Evolutionary conservation across 2,888 invertebrate species (phyloP).

Genomic region (Dynastes tityus): DNA sequence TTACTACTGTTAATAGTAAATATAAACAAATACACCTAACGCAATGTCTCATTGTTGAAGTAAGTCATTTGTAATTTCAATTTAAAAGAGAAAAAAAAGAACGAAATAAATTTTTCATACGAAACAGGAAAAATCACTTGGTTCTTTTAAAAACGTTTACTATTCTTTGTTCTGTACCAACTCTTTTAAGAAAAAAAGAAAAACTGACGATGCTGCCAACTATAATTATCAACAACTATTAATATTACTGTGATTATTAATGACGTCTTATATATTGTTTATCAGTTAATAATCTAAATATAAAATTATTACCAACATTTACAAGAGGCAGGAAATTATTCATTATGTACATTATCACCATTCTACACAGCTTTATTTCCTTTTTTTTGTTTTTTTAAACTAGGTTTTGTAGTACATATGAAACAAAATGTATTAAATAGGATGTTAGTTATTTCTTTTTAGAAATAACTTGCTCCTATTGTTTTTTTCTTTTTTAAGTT

Average conservation of each 20-base stretch:
- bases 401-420: constrained; percentile 9
- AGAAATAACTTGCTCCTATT: too few relatives aligned
- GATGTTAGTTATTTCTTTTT: background rate
- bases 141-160: background rate
- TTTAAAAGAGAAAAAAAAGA: background rate
- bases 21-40: constrained; percentile 13
- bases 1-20: constrained; percentile 23
- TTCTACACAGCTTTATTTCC: constrained; percentile 60
- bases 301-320: constrained; percentile 51
- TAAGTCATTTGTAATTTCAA: background rate
- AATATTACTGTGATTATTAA: constrained; percentile 40
- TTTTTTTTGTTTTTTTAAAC: constrained; percentile 46
- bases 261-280: constrained; percentile 32
- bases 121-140: background rate
- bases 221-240: constrained; percentile 22
- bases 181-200: background rate
- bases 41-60: background rate
- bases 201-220: constrained; percentile 25
- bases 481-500: too few relatives aligned
- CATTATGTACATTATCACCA: constrained; percentile 62
- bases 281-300: constrained; percentile 49
- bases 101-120: background rate
- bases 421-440: constrained; percentile 1
- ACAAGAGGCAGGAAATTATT: constrained; percentile 55
- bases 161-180: background rate